Percentiles rank a stretch among this genome's conserved stretches.
Conservation (phyloP, 2,797 vertebrate genomes). For the Pitangus sulphuratus region DNA sequence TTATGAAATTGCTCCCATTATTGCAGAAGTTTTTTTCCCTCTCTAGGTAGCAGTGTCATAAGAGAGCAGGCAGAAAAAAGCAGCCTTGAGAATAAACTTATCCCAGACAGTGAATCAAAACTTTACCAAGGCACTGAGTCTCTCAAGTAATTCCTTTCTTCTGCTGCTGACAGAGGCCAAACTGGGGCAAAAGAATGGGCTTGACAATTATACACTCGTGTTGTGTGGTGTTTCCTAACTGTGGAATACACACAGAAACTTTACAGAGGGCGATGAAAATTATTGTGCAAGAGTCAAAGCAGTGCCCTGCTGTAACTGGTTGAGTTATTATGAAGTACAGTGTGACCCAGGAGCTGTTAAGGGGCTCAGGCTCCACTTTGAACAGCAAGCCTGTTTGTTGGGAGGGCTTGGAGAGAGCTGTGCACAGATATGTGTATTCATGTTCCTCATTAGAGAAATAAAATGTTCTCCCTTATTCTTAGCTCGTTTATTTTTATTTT, state of each 20-base stretch:
- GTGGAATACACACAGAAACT: neutral
- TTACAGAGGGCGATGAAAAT: neutral
- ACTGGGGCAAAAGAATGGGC: neutral
- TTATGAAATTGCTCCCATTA: neutral
- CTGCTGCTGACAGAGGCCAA: neutral
- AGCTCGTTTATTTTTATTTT: neutral
- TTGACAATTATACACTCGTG: accelerated
- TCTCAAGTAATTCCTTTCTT: neutral
- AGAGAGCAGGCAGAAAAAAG: neutral
- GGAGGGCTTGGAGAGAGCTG: neutral
- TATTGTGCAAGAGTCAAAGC: neutral
- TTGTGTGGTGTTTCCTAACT: neutral
- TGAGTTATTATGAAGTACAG: neutral
- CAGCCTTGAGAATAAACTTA: neutral
- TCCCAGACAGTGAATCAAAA: neutral
- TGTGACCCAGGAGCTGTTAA: neutral
- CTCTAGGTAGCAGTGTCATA: neutral
- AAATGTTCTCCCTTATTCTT: slow-evolving; percentile 12
- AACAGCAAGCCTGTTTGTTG: neutral
- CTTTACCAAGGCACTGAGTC: neutral
- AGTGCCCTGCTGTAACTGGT: neutral
- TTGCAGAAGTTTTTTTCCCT: neutral
- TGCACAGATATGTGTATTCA: neutral
- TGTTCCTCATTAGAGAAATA: neutral
- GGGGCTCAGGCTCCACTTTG: neutral